Percentiles rank a stretch among this genome's conserved stretches.
These are phyloP conservation scores for Plusia festucae DNA, from an alignment of 2,888 invertebrate species.

Conservation along the genomic window DNA sequence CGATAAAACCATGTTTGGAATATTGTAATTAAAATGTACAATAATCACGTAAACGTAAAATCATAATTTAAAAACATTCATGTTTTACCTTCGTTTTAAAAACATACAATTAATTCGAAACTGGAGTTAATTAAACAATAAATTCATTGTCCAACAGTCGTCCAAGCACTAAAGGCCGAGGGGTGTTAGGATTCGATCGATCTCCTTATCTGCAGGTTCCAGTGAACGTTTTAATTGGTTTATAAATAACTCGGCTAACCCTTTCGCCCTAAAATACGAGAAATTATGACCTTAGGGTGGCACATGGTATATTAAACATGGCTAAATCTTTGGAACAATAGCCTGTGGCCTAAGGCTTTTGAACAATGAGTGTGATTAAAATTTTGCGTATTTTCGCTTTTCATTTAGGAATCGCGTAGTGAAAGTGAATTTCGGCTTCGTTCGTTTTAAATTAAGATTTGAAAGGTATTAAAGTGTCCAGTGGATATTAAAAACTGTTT, in stretches of 20 bases:
- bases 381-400: constrained; percentile 37
- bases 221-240: constrained; percentile 86
- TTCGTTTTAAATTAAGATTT: constrained; percentile 28
- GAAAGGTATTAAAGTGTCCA: constrained; percentile 39
- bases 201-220: constrained; percentile 78
- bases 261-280: constrained; percentile 71
- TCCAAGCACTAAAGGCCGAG: constrained; percentile 45
- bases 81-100: neutral
- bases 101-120: constrained; percentile 35
- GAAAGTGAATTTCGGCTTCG: constrained; percentile 39
- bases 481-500: neutral
- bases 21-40: neutral
- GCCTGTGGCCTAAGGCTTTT: constrained; percentile 45
- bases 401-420: constrained; percentile 30
- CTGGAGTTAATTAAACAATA: constrained; percentile 55
- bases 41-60: neutral
- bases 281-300: constrained; percentile 82
- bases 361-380: constrained; percentile 61
- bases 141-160: constrained; percentile 49
- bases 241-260: constrained; percentile 86
- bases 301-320: constrained; percentile 63
- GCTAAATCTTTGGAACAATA: constrained; percentile 60
- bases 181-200: constrained; percentile 70
- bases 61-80: neutral
- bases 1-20: neutral